Conservation (phyloP, 2,797 vertebrate species). For the Sebastes matsubarae region DNA sequence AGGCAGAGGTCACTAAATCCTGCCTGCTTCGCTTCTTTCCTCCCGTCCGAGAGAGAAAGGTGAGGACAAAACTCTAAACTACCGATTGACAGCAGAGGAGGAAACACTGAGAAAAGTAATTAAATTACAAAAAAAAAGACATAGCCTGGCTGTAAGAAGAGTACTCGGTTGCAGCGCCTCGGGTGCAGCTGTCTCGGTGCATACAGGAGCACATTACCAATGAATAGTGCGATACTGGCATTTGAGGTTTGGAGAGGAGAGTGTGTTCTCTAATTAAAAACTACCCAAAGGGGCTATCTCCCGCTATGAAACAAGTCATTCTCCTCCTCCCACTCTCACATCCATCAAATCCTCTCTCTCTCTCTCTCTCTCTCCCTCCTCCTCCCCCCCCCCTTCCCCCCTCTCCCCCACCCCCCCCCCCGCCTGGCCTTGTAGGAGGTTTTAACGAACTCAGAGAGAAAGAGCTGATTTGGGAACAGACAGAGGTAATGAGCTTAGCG, state of each 20-base stretch:
- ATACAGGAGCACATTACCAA: conserved; percentile 50
- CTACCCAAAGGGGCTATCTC: conserved; percentile 65
- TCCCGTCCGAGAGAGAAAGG: background rate
- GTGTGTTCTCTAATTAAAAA: conserved; percentile 74
- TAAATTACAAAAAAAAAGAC: conserved; percentile 43
- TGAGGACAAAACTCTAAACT: conserved; percentile 5
- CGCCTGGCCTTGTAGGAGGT: conserved; percentile 13
- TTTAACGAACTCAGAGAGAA: conserved; percentile 35
- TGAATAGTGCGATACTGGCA: conserved; percentile 50
- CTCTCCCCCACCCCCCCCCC: no score
- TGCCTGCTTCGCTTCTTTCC: background rate
- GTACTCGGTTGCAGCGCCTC: conserved; percentile 13
- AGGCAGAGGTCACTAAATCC: conserved; percentile 53
- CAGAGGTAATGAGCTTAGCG: conserved; percentile 40
- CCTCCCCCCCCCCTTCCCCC: background rate
- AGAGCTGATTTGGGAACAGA: conserved; percentile 29
- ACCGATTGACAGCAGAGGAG: background rate
- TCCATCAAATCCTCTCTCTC: conserved; percentile 30
- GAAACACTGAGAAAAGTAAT: conserved; percentile 35
- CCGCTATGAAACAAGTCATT: conserved; percentile 56
- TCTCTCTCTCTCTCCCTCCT: no score
- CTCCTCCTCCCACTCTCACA: conserved; percentile 45
- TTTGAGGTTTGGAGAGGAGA: conserved; percentile 53
- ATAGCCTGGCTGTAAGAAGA: conserved; percentile 15
- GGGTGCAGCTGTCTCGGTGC: conserved; percentile 13